Conservation (phyloP, 30 jellyfish, hydroid and myxozoan species). For the Hydractinia symbiolongicarpus region DNA sequence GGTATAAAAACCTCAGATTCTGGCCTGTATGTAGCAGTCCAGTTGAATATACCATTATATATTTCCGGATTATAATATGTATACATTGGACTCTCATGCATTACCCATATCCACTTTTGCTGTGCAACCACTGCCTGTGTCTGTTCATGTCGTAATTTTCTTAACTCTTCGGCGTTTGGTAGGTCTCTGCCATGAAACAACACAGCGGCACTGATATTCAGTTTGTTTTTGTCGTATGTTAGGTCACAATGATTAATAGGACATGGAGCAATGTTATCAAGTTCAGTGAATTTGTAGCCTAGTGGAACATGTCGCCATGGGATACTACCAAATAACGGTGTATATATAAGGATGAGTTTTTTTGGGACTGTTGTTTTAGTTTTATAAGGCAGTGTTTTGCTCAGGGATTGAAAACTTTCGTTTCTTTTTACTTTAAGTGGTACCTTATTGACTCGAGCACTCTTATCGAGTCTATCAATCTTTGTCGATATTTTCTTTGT, state of each 20-base stretch:
- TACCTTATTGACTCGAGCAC: no score
- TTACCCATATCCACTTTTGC: slow-evolving; percentile 67
- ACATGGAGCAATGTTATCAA: slow-evolving; percentile 46
- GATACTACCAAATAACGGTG: slow-evolving; percentile 53
- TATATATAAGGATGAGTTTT: slow-evolving; percentile 49
- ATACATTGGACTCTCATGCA: slow-evolving; percentile 81
- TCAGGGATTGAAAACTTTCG: no score
- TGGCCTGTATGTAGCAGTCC: slow-evolving; percentile 74
- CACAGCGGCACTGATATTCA: slow-evolving; percentile 54
- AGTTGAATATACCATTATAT: slow-evolving; percentile 54
- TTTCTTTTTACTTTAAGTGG: no score
- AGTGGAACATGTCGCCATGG: slow-evolving; percentile 74
- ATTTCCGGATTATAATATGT: slow-evolving; percentile 13
- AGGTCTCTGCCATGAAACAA: slow-evolving; percentile 81
- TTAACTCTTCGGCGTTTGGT: slow-evolving; percentile 43
- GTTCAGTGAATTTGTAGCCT: slow-evolving; percentile 55
- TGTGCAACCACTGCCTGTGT: background rate
- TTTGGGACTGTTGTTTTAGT: background rate
- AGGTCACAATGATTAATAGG: slow-evolving; percentile 51
- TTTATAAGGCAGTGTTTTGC: background rate
- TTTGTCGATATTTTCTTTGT: no score
- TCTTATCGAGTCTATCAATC: no score
- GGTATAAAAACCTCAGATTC: slow-evolving; percentile 67
- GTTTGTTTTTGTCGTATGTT: slow-evolving; percentile 45
- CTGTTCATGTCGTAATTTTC: slow-evolving; percentile 15